These are phyloP conservation scores for Periphyllus acericola DNA, from an alignment of 2,888 invertebrate genomes.

Conservation along the genomic window DNA sequence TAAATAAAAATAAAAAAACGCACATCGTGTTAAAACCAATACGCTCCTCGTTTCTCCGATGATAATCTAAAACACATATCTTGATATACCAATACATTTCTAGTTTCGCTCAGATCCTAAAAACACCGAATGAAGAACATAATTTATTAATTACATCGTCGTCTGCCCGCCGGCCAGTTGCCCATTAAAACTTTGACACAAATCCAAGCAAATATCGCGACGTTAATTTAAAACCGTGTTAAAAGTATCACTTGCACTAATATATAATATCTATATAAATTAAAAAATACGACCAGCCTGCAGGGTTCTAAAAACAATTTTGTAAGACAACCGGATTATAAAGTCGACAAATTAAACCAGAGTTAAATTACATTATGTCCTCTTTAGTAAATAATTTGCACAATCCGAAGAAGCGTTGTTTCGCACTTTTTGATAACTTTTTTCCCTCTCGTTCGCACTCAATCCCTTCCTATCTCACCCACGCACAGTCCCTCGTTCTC, in stretches of 20 bases:
- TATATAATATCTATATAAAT: neutral
- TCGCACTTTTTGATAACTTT: constrained; percentile 51
- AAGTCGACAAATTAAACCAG: constrained; percentile 52
- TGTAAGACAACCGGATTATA: constrained; percentile 49
- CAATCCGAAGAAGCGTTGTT: constrained; percentile 46
- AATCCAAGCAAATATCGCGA: neutral
- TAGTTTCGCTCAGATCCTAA: too few relatives aligned
- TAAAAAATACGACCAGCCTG: constrained; percentile 11
- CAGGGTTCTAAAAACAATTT: constrained; percentile 43
- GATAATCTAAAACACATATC: too few relatives aligned
- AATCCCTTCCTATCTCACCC: neutral
- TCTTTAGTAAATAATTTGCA: constrained; percentile 55
- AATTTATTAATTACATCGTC: neutral
- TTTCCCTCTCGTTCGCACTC: neutral
- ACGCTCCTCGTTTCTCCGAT: too few relatives aligned
- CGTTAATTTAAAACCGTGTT: neutral
- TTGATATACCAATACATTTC: too few relatives aligned
- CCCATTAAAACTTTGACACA: neutral
- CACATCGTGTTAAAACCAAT: too few relatives aligned
- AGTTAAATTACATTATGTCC: constrained; percentile 51
- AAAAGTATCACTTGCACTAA: neutral
- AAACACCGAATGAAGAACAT: neutral
- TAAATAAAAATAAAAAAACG: neutral
- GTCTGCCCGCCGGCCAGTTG: neutral
- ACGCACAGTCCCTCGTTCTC: neutral